Evolutionary conservation across 2,113 vertebrate genomes (phyloP), one percentile per base, ranked within the genome.

Genomic region (Cololabis saira): DNA sequence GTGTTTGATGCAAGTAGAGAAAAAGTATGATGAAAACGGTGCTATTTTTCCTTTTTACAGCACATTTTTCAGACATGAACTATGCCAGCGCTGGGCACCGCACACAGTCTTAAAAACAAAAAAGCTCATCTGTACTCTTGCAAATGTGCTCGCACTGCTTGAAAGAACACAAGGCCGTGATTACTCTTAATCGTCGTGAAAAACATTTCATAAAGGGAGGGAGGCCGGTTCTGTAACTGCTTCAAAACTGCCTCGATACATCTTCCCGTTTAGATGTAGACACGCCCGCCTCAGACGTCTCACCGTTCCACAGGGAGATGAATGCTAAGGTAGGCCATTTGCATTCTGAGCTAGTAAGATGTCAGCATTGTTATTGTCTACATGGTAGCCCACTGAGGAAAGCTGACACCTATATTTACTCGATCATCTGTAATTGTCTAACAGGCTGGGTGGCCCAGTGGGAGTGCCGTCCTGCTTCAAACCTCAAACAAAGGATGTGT

Each of bases 331-430:
- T 37, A 37, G 33, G 33, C 33, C 6, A 37, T 37, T 37, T 37
- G 33, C 33, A 37, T 37, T 37, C 11, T 16, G 14, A 6, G 17
- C 15, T 42, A 47, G 12, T 45, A 47, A 49, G 8, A 62, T 58
- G 52, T 61, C 41, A 67, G 44, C 24, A 22, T 1, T 51, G 37
- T 16, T 12, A 10, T 24, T 51, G 43, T 82, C 65, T 11, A 50
- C 22, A 41, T 14, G n/a, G 22, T 14, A 4, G 1, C 33, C 49
- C 40, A 42, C 30, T 43, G 51, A 52, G 24, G 21, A 69, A 37
- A 37, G 3, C 18, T 18, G 17, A 47, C 17, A 21, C 15, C 21
- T 43, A 21, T 15, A 43, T 37, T 40, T 33, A 37, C n/a, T 30
- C n/a, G 51, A 30, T 17, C 49, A 51, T 24, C 22, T 30, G 51